Evolutionary conservation across 2,113 vertebrate species (phyloP).

Genomic region (Dipodomys ordii): DNA sequence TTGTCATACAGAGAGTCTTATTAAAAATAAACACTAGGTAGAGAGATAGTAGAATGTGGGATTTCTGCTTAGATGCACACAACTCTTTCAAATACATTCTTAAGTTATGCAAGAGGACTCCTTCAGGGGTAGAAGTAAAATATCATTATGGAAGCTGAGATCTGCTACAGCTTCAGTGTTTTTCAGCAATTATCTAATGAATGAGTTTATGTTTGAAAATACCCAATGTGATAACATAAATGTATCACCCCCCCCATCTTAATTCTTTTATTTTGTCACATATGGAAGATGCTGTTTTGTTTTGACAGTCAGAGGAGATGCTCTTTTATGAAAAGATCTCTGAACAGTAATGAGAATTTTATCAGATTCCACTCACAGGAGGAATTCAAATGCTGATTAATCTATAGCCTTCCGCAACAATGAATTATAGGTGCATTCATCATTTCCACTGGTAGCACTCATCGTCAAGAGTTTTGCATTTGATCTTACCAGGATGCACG

Average conservation of each 20-base stretch:
- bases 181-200: conserved; percentile 39
- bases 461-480: not conserved
- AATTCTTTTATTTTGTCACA: conserved; percentile 73
- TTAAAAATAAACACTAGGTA: conserved; percentile 73
- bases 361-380: conserved; percentile 4
- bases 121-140: not conserved
- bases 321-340: conserved; percentile 66
- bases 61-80: conserved; percentile 69
- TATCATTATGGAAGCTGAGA: conserved; percentile 47
- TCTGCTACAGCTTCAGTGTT: conserved; percentile 21
- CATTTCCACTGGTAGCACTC: not conserved
- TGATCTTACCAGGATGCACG: not conserved
- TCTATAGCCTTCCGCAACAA: not conserved
- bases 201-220: conserved; percentile 60
- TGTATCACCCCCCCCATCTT: not conserved
- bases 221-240: conserved; percentile 5
- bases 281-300: conserved; percentile 66
- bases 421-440: not conserved
- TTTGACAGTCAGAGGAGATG: conserved; percentile 64
- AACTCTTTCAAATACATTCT: conserved; percentile 66
- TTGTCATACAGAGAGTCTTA: conserved; percentile 69
- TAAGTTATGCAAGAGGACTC: conserved; percentile 64
- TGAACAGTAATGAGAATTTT: conserved; percentile 61
- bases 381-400: not conserved
- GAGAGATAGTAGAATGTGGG: conserved; percentile 12